Base-by-base conservation (phyloP, 2,113 vertebrate genomes). In the Osmerus mordax region DNA sequence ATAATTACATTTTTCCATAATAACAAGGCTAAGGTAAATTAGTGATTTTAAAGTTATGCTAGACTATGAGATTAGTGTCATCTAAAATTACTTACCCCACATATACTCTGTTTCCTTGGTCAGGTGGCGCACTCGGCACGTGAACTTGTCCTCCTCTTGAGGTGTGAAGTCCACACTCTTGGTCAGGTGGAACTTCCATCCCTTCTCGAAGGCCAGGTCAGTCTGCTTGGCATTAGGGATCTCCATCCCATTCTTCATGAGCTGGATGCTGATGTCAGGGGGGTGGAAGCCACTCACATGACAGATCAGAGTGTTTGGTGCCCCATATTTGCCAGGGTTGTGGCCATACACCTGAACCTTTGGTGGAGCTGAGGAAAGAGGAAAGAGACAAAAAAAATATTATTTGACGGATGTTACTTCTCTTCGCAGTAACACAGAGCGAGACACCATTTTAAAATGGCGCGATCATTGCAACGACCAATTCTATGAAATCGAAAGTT, bases 151-250 rank as follows among this genome's bases (percentile, higher is more conserved):
- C 0, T 0, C 62, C 0, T 0, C 0, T 0, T 0, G 0, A 0
- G 94, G 94, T 0, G 0, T 77, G 73, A 96, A 93, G 0, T 2
- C 0, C 0, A 0, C 82, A 0, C 72, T 64, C 15, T 69, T 89
- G 75, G 94, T 93, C 56, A 92, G 91, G 28, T 95, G 83, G 83
- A 96, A 98, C 13, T 83, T 69, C 96, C 96, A 97, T 65, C 91
- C 75, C 0, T 87, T 65, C 0, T 86, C 85, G 83, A 97, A 98
- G 72, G 94, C 87, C 86, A 96, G 85, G 81, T 98, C 95, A 0
- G 91, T 77, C 53, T 82, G 87, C 0, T 64, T 0, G 0, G 85
- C 15, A 0, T 0, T 0, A 0, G 2, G 0, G 0, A 98, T 78
- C 0, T 76, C 79, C 0, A 0, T 0, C 0, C 41, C 89, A 0